Evolutionary conservation across 2,113 vertebrate genomes (phyloP), one percentile per base, ranked within the genome.

Genomic region (Ibidorhyncha struthersii): DNA sequence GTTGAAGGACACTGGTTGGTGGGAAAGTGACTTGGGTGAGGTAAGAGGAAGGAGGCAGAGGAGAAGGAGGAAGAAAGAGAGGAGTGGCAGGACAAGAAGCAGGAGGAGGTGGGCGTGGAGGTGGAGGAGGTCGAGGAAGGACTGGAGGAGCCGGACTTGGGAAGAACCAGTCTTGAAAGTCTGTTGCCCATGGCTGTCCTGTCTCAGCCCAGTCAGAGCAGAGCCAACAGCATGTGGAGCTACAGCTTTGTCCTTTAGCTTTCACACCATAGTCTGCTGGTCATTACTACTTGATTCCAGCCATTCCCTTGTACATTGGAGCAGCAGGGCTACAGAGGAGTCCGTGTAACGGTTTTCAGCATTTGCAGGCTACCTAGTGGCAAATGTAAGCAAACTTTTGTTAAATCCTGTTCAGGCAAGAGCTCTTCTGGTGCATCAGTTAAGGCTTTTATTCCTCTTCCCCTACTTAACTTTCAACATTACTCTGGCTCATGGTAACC

Each of bases 181-280:
- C 17, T 78, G 15, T 12, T 89, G 72, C 34, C 47, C 40, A 29
- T 22, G 10, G 4, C 19, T 2, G 1, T 66, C 8, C 12, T 55
- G 15, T 34, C 50, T 49, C 1, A 1, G 6, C 4, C n/a, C 26
- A 70, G 18, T 38, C n/a, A 82, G 27, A 82, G n/a, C 19, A 65
- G 26, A 71, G 13, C 13, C 30, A 61, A 45, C 8, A 41, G 17
- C n/a, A n/a, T 5, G 7, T 62, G 14, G 21, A 78, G 6, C 16
- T 47, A 9, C 22, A 93, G 13, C 7, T 41, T 78, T 89, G 9
- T 61, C 13, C 10, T 67, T 86, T 69, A 59, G 27, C 10, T 76
- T 65, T 69, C 47, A 25, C 1, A 3, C 23, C 14, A 36, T 14
- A 72, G 15, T 58, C 12, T 5, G 0, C 6, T 8, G 1, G 7